Conservation (phyloP, 2,888 invertebrate species). For the Caenorhabditis virilis region DNA sequence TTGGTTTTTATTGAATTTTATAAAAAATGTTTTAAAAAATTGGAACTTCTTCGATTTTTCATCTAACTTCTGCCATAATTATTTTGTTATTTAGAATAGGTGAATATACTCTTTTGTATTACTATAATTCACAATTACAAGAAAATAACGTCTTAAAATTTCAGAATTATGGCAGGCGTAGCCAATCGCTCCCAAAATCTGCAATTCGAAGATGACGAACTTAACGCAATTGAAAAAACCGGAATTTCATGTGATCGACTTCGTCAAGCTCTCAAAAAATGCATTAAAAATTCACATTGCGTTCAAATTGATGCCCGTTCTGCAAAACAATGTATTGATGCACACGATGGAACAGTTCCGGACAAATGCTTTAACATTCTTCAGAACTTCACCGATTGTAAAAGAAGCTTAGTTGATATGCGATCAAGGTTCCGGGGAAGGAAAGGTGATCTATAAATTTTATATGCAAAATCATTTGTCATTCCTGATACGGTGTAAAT, state of each 20-base stretch:
- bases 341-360: slow-evolving; percentile 60
- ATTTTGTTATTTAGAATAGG: background rate
- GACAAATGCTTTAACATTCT: slow-evolving; percentile 61
- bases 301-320: slow-evolving; percentile 55
- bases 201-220: slow-evolving; percentile 49
- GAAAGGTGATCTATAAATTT: slow-evolving; percentile 58
- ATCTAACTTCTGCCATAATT: background rate
- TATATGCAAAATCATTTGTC: no score
- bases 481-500: background rate
- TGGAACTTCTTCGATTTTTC: slow-evolving; percentile 10
- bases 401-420: slow-evolving; percentile 62
- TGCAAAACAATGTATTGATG: slow-evolving; percentile 64
- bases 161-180: slow-evolving; percentile 22
- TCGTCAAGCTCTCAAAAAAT: slow-evolving; percentile 60
- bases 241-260: slow-evolving; percentile 63
- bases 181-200: slow-evolving; percentile 26
- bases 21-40: background rate
- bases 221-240: slow-evolving; percentile 48
- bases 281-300: slow-evolving; percentile 62
- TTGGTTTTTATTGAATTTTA: no score
- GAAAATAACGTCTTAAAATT: background rate
- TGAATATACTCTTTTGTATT: background rate
- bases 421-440: slow-evolving; percentile 61
- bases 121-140: background rate
- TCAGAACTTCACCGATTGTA: slow-evolving; percentile 62